Percentiles rank a stretch among this genome's conserved stretches.
phyloP scores from a whole-genome alignment of 2,888 invertebrate genomes.

The Helleia helle region DNA sequence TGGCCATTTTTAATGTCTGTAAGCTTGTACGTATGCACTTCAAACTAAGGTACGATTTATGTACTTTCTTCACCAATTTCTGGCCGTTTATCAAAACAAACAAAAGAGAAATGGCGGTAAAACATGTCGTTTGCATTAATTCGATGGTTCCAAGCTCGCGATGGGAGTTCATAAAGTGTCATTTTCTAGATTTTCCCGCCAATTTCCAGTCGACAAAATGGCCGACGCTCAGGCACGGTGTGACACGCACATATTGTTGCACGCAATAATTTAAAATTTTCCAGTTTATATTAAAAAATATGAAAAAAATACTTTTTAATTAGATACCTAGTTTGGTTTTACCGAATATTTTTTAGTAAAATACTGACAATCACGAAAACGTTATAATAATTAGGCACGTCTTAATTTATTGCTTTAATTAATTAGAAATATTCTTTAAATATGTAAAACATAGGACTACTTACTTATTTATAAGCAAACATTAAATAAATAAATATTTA shows the following conservation, averaged over 20 bases:
- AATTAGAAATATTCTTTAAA: not conserved
- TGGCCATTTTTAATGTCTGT: too few relatives aligned
- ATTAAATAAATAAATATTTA: not conserved
- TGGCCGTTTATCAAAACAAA: constrained; percentile 6
- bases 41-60: too few relatives aligned
- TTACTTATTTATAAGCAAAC: not conserved
- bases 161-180: constrained; percentile 42
- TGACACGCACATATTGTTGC: constrained; percentile 41
- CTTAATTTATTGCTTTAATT: not conserved
- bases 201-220: constrained; percentile 63
- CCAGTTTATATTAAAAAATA: constrained; percentile 5
- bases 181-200: constrained; percentile 65
- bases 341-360: not conserved
- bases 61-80: constrained; percentile 3
- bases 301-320: constrained; percentile 8
- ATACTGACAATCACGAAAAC: not conserved
- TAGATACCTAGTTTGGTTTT: not conserved
- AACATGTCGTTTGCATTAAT: constrained; percentile 15
- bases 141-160: constrained; percentile 24
- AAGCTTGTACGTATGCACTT: too few relatives aligned
- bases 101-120: constrained; percentile 2
- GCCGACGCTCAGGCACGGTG: constrained; percentile 40
- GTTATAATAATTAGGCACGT: not conserved
- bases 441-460: not conserved
- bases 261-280: constrained; percentile 32